Percentiles rank a stretch among this genome's conserved stretches.
phyloP scores from a whole-genome alignment of 1,140 invertebrate genomes.

The Procambarus virginalis region DNA sequence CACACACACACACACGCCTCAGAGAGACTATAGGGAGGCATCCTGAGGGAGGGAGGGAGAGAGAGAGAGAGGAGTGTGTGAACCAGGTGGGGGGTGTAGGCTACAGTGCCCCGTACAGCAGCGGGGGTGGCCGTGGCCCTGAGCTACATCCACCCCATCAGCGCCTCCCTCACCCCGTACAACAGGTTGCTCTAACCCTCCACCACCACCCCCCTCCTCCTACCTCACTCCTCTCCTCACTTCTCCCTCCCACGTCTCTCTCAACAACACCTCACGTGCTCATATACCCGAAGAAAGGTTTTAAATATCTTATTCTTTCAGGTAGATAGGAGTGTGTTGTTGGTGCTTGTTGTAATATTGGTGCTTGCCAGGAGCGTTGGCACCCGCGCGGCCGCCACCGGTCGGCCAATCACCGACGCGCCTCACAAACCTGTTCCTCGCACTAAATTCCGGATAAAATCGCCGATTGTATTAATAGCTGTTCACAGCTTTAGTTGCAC shows the following conservation, averaged over 20 bases:
- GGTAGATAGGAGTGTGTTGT: background rate
- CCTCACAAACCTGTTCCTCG: constrained; percentile 20
- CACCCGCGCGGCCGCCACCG: background rate
- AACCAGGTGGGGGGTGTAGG: too few relatives aligned
- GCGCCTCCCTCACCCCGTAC: background rate
- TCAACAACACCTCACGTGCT: too few relatives aligned
- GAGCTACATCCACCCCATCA: constrained; percentile 31
- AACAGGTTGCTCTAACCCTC: constrained; percentile 39
- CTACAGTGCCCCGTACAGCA: too few relatives aligned
- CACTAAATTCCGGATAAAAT: background rate
- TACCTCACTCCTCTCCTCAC: too few relatives aligned
- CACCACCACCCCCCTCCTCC: background rate
- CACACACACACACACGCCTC: too few relatives aligned
- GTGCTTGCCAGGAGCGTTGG: background rate
- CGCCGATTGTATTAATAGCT: background rate
- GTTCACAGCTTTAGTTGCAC: background rate
- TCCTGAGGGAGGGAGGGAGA: too few relatives aligned
- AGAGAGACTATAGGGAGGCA: too few relatives aligned
- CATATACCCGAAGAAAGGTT: too few relatives aligned
- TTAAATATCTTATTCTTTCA: background rate
- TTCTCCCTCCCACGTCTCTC: too few relatives aligned
- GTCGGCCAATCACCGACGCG: constrained; percentile 10
- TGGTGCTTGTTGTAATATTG: background rate
- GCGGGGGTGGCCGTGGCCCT: constrained; percentile 42
- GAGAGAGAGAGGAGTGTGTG: too few relatives aligned